Conservation (phyloP, 2,113 vertebrate genomes). For the Meriones unguiculatus region DNA sequence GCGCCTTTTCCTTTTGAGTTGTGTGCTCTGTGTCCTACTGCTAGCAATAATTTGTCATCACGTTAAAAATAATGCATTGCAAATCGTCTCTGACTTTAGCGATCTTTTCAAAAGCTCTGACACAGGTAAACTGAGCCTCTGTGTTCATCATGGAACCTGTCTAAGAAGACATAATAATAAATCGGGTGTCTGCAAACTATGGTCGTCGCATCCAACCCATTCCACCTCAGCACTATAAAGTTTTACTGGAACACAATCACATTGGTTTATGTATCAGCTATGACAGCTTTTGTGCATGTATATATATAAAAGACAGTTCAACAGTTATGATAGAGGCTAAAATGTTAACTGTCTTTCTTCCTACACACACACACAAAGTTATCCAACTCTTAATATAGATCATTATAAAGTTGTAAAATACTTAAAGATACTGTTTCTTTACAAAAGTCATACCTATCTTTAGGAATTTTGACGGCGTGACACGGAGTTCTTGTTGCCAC, state of each 20-base stretch:
- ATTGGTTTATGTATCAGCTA: background rate
- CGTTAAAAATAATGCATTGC: background rate
- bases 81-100: constrained; percentile 20
- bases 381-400: background rate
- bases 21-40: background rate
- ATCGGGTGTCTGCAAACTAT: background rate
- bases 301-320: background rate
- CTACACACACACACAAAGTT: background rate
- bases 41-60: background rate
- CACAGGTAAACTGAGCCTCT: background rate
- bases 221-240: background rate
- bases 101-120: constrained; percentile 38
- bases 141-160: background rate
- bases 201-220: background rate
- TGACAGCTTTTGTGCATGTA: background rate
- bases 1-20: constrained; percentile 22
- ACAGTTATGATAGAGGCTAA: constrained; percentile 29
- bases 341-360: background rate
- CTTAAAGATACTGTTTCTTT: constrained; percentile 7
- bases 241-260: constrained; percentile 8
- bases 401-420: background rate
- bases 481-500: background rate
- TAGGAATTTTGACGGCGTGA: background rate
- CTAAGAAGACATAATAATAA: constrained; percentile 29
- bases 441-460: background rate